Evolutionary conservation across 35 echinoderm and acorn worm species (phyloP).

Genomic region (Apostichopus californicus): DNA sequence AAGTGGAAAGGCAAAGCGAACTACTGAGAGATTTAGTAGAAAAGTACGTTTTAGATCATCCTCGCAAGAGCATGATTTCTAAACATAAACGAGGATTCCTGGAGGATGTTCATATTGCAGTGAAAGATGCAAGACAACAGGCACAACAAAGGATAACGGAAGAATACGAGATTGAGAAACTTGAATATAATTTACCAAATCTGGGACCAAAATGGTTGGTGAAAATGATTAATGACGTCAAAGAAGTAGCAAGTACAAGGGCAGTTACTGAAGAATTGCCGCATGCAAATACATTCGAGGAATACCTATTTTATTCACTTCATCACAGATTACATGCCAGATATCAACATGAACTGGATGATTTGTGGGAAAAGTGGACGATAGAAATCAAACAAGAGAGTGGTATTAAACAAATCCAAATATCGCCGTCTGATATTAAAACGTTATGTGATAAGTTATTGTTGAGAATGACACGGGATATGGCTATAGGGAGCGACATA

Average conservation of each 20-base stretch:
- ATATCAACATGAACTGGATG: no score
- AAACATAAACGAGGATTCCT: conserved; percentile 5
- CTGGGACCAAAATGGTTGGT: not conserved
- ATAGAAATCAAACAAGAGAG: no score
- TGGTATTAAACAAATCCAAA: no score
- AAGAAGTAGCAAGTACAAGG: not conserved
- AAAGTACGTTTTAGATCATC: not conserved
- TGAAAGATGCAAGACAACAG: conserved; percentile 22
- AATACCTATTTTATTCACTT: no score
- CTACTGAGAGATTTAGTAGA: not conserved
- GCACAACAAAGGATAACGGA: not conserved
- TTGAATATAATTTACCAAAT: not conserved
- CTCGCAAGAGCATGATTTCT: not conserved
- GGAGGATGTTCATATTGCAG: not conserved
- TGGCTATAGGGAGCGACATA: conserved; percentile 17
- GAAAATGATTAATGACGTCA: not conserved
- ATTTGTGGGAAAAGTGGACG: no score
- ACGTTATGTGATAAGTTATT: conserved; percentile 1
- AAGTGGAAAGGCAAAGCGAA: not conserved
- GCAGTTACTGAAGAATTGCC: no score
- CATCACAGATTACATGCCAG: no score
- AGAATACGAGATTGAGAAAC: conserved; percentile 12
- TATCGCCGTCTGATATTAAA: not conserved
- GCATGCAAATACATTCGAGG: no score
- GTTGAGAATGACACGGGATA: not conserved